Percentiles rank a stretch among this genome's conserved stretches.
Evolutionary conservation across 2,888 invertebrate genomes (phyloP).

Genomic region (Drosophila maculinotata): DNA sequence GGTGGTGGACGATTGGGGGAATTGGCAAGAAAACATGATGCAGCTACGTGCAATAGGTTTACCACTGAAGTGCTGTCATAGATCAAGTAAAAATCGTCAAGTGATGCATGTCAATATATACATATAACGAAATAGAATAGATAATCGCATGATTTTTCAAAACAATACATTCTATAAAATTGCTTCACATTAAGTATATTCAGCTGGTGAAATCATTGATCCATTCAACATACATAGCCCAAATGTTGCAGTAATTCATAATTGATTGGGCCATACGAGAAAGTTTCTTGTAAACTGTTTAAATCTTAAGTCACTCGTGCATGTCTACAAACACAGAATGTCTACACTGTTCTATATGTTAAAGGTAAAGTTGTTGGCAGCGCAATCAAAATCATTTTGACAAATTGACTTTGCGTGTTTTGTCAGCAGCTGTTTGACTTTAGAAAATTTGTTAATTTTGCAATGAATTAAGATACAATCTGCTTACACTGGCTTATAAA

Average conservation of each 20-base stretch:
- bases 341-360: neutral
- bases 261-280: neutral
- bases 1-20: too few species aligned
- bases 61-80: constrained; percentile 29
- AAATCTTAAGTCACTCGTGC: constrained; percentile 3
- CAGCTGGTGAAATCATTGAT: neutral
- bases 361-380: constrained; percentile 23
- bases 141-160: neutral
- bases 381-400: constrained; percentile 34
- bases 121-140: neutral
- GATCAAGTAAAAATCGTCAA: constrained; percentile 13
- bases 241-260: neutral
- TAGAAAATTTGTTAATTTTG: constrained; percentile 81
- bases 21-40: constrained; percentile 23
- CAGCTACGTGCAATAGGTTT: constrained; percentile 51
- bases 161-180: neutral
- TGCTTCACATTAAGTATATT: neutral
- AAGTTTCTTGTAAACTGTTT: constrained; percentile 3
- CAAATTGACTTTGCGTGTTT: constrained; percentile 74
- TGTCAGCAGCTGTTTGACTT: constrained; percentile 69
- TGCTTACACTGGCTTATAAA: constrained; percentile 79
- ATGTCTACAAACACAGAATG: constrained; percentile 2
- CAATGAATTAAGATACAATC: constrained; percentile 81
- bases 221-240: neutral
- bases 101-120: constrained; percentile 13